Evolutionary conservation across 1,140 invertebrate genomes (phyloP).

Genomic region (Carposina sasakii): DNA sequence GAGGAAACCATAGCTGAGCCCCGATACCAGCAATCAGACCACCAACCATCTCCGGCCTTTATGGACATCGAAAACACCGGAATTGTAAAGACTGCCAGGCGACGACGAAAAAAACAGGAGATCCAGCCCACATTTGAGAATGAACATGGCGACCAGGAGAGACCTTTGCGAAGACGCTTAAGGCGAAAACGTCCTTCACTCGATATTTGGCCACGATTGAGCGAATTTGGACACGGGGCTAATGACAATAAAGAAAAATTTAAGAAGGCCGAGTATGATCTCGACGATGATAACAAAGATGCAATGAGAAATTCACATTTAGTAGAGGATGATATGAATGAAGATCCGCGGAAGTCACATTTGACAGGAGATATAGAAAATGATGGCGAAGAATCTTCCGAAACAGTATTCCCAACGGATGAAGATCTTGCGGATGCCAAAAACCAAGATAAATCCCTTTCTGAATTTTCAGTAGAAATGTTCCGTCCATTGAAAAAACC

Average conservation of each 20-base stretch:
- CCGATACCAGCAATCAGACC: not conserved
- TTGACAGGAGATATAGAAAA: not conserved
- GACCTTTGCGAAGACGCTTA: slow-evolving; percentile 49
- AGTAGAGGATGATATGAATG: not conserved
- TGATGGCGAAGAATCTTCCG: not conserved
- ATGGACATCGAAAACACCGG: no score
- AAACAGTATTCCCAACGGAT: not conserved
- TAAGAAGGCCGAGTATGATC: not conserved
- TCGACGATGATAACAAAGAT: not conserved
- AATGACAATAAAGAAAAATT: not conserved
- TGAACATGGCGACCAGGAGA: slow-evolving; percentile 29
- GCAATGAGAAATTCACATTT: not conserved
- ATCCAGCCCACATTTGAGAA: slow-evolving; percentile 32
- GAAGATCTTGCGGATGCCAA: not conserved
- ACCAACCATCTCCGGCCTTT: no score
- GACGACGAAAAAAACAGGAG: slow-evolving; percentile 46
- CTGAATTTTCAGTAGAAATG: slow-evolving; percentile 46
- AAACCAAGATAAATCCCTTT: slow-evolving; percentile 34
- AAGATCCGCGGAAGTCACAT: no score
- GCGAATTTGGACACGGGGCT: slow-evolving; percentile 26
- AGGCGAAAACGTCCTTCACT: slow-evolving; percentile 48
- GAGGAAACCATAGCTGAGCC: slow-evolving; percentile 31
- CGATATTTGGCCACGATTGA: slow-evolving; percentile 33
- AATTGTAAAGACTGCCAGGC: slow-evolving; percentile 30
- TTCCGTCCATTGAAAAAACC: not conserved